Evolutionary conservation across 1,140 invertebrate genomes (phyloP).

Genomic region (Arion vulgaris): DNA sequence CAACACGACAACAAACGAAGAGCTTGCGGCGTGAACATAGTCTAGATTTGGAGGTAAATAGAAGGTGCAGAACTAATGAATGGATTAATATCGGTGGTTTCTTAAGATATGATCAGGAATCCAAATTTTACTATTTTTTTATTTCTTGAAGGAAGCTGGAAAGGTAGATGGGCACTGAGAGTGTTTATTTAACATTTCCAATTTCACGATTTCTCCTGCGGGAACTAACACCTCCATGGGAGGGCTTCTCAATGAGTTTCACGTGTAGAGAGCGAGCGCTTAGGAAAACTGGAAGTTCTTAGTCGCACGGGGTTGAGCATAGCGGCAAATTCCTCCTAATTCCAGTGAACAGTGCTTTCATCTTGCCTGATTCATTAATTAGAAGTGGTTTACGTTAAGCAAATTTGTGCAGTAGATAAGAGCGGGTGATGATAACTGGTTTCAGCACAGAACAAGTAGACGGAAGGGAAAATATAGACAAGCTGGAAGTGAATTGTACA

Average conservation of each 20-base stretch:
- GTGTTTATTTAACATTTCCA: slow-evolving; percentile 7
- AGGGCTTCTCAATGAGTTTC: slow-evolving; percentile 9
- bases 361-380: slow-evolving; percentile 9
- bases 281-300: background rate
- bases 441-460: background rate
- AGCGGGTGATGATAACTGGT: background rate
- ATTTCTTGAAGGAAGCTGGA: background rate
- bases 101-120: background rate
- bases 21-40: background rate
- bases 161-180: slow-evolving; percentile 1
- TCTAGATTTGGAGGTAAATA: background rate
- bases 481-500: background rate
- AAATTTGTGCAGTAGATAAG: background rate
- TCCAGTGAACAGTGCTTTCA: background rate
- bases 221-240: background rate
- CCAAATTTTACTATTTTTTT: background rate
- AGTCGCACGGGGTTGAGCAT: background rate
- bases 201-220: background rate
- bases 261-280: background rate
- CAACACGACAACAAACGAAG: slow-evolving; percentile 7
- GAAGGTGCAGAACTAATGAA: background rate
- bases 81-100: background rate
- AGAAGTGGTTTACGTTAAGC: background rate
- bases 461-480: background rate
- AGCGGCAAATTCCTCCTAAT: background rate